Percentiles rank a stretch among this genome's conserved stretches.
Conservation (phyloP, 2,113 vertebrate genomes). For the Lycocorax pyrrhopterus region DNA sequence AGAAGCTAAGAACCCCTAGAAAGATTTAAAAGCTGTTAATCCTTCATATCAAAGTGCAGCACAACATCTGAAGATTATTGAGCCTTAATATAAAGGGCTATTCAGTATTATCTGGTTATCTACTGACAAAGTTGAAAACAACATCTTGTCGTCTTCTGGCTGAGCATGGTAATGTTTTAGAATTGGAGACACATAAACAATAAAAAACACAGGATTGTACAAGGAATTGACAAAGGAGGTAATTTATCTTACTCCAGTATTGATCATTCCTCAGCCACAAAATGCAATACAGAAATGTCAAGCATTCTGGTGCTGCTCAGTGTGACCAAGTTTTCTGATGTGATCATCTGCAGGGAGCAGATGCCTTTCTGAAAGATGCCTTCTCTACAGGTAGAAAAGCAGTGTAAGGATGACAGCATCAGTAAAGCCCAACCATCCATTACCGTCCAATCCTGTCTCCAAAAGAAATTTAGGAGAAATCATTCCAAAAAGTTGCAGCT, state of each 20-base stretch:
- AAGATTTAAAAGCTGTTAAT: slow-evolving; percentile 5
- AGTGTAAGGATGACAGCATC: not conserved
- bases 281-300: not conserved
- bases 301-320: not conserved
- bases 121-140: slow-evolving; percentile 19
- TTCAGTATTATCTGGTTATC: not conserved
- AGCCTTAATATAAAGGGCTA: not conserved
- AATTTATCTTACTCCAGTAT: slow-evolving; percentile 32
- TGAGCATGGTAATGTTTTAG: slow-evolving; percentile 26
- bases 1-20: not conserved
- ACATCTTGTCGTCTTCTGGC: not conserved
- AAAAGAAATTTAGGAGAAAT: not conserved
- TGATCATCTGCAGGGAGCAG: not conserved
- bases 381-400: not conserved
- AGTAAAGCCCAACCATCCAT: not conserved
- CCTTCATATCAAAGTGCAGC: not conserved
- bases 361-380: not conserved
- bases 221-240: slow-evolving; percentile 32
- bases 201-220: not conserved
- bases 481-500: not conserved
- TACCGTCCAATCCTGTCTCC: not conserved
- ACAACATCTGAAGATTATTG: not conserved
- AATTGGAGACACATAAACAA: not conserved
- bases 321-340: not conserved
- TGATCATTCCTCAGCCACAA: not conserved